Evolutionary conservation across 2,113 vertebrate genomes (phyloP), one percentile per base, ranked within the genome.

Genomic region (Apistogramma diplotaenia): DNA sequence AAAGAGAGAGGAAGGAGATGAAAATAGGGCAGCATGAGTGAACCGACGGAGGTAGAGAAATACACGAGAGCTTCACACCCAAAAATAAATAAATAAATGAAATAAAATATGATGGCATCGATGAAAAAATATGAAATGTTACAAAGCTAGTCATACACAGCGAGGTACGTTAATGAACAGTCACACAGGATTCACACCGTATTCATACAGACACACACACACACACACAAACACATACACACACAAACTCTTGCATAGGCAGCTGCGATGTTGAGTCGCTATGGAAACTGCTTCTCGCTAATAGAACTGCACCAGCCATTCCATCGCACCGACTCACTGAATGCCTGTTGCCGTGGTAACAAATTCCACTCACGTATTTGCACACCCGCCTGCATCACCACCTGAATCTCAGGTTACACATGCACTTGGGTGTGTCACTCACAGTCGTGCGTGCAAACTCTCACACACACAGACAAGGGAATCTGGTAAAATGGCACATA

Each of bases 261-360:
- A 94, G 93, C 94, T 95, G 94, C 93, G 93, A 94, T 95, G 93
- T 87, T 78, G 92, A 93, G 94, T 96, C 94, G 92, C 94, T 94
- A 95, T 96, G 95, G 95, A 94, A 95, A 96, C 94, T 95, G 95
- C 94, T 89, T 94, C 94, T 94, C 88, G 78, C 93, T 95, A 95
- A 96, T 95, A 96, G 94, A 96, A 93, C 91, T 94, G 93, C 95
- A 95, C 92, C 94, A 95, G 92, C 94, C 94, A 94, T 94, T 94
- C 94, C 93, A 91, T 93, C 83, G 94, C 94, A 95, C 93, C 93
- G 94, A 95, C 91, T 95, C 95, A 93, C 93, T 94, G 93, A 93
- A 87, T 91, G 93, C 94, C 92, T 94, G 95, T 96, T 96, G 93
- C 95, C 94, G 87, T 95, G 95, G 95, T 94, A 94, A 96, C 94